Percentiles rank a stretch among this genome's conserved stretches.
These are phyloP conservation scores for Amiota mariae DNA, from an alignment of 2,888 invertebrate genomes.

Conservation along the genomic window DNA sequence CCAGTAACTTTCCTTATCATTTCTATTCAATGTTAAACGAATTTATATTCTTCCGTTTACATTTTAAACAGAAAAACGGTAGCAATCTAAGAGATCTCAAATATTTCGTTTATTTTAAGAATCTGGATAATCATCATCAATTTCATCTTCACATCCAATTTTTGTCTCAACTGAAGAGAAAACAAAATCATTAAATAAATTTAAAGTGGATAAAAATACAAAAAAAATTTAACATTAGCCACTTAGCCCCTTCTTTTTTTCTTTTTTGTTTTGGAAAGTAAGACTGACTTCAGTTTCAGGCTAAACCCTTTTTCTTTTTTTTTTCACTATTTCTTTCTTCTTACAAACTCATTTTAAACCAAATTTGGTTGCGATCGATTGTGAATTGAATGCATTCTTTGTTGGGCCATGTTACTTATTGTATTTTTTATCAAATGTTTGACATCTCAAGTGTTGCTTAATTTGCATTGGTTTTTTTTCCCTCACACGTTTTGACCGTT, in stretches of 20 bases:
- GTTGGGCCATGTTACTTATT: neutral
- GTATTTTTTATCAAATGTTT: constrained; percentile 32
- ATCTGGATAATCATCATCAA: constrained; percentile 3
- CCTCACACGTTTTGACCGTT: neutral
- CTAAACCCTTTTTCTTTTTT: neutral
- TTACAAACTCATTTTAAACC: neutral
- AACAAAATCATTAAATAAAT: constrained; percentile 3
- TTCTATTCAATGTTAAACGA: no score
- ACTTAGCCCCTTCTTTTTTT: neutral
- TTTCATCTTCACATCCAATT: constrained; percentile 3
- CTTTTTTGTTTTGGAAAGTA: neutral
- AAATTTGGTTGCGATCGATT: neutral
- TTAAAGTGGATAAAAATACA: no score
- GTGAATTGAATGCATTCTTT: neutral
- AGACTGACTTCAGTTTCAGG: neutral
- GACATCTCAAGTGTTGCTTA: constrained; percentile 55
- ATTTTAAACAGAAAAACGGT: constrained; percentile 15
- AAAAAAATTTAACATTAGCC: constrained; percentile 18
- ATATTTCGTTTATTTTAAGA: neutral
- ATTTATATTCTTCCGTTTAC: no score
- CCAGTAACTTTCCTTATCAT: no score
- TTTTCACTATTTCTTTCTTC: neutral
- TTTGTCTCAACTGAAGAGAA: neutral
- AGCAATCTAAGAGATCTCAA: neutral
- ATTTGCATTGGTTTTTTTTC: constrained; percentile 54